phyloP scores from a whole-genome alignment of 2,797 vertebrate genomes.

The Semotilus atromaculatus region DNA sequence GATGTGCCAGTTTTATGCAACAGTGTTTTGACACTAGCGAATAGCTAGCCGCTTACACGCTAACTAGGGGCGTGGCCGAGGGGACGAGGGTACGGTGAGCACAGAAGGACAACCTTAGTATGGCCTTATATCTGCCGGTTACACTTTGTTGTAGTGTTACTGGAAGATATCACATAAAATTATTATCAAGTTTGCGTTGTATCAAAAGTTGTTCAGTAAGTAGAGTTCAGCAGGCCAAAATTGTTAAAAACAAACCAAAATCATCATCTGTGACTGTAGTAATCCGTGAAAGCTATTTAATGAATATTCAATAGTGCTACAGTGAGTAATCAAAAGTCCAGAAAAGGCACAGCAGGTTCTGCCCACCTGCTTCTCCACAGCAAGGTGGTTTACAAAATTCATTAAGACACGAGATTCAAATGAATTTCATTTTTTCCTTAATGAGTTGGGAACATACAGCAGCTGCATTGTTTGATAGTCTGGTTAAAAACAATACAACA shows the following conservation, averaged over 20 bases:
- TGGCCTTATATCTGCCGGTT: too few relatives aligned
- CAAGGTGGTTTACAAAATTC: constrained; percentile 21
- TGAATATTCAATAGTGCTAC: constrained; percentile 22
- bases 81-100: too few relatives aligned
- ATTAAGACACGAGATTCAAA: constrained; percentile 17
- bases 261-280: neutral
- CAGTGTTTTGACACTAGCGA: too few relatives aligned
- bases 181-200: neutral
- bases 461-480: constrained; percentile 3
- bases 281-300: neutral
- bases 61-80: too few relatives aligned
- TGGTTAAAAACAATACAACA: constrained; percentile 50
- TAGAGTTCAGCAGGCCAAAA: neutral
- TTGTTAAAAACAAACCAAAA: neutral
- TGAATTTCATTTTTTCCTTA: constrained; percentile 12
- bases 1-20: too few relatives aligned
- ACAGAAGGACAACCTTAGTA: too few relatives aligned
- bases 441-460: neutral
- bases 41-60: too few relatives aligned
- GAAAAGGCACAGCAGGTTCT: constrained; percentile 1
- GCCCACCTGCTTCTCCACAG: constrained; percentile 1
- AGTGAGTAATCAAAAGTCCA: constrained; percentile 16
- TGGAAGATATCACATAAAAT: neutral
- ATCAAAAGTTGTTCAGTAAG: too few relatives aligned
- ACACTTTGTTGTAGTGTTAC: neutral